Percentiles rank a stretch among this genome's conserved stretches.
phyloP scores from a whole-genome alignment of 2,113 vertebrate species.

The Hydrochoerus hydrochaeris region DNA sequence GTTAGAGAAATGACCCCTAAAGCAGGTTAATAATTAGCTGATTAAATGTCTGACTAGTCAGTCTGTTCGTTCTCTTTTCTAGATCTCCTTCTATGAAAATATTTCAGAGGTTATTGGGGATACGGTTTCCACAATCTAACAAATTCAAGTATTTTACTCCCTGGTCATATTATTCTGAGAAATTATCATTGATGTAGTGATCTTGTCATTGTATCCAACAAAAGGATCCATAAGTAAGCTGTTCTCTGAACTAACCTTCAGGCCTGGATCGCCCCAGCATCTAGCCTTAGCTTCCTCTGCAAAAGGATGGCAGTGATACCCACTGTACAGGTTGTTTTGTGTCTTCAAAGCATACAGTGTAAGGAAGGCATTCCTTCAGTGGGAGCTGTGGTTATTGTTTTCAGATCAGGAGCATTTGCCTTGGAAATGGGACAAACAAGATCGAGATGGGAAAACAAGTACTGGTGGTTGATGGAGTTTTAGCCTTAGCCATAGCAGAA shows the following conservation, averaged over 20 bases:
- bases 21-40: not conserved
- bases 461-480: not conserved
- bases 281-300: not conserved
- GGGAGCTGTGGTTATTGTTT: not conserved
- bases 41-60: constrained; percentile 2
- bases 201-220: not conserved
- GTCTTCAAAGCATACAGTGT: not conserved
- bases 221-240: not conserved
- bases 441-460: not conserved
- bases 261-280: not conserved
- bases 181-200: not conserved
- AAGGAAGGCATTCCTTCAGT: fast-evolving
- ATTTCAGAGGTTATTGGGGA: not conserved
- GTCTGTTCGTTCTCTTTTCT: not conserved
- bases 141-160: not conserved
- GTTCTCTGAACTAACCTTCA: not conserved
- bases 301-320: not conserved
- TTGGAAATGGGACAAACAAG: not conserved
- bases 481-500: not conserved
- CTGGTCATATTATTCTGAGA: not conserved
- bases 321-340: not conserved
- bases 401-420: not conserved
- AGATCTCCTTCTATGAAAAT: not conserved
- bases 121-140: not conserved
- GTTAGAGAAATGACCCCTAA: not conserved